These are phyloP conservation scores for Salticus scenicus DNA, from an alignment of 2,888 invertebrate species.

Conservation along the genomic window DNA sequence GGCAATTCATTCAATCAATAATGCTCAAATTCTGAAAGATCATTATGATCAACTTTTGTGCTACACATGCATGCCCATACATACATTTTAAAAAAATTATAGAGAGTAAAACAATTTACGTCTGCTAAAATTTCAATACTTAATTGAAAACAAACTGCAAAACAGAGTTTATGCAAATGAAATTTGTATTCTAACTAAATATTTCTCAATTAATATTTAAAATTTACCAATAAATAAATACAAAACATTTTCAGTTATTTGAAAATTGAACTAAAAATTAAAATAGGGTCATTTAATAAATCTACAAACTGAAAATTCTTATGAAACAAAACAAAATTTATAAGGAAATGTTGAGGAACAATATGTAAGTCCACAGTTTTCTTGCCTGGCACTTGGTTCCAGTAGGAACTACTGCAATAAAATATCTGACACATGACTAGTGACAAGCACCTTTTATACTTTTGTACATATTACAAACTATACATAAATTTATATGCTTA, in stretches of 20 bases:
- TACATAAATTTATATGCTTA: slow-evolving; percentile 8
- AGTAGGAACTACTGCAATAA: slow-evolving; percentile 66
- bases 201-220: neutral
- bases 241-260: too few species aligned
- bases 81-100: neutral
- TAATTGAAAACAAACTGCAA: too few species aligned
- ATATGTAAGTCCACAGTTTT: slow-evolving; percentile 21
- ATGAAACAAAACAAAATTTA: neutral
- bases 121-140: too few species aligned
- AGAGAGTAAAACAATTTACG: too few species aligned
- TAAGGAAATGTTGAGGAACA: slow-evolving; percentile 40
- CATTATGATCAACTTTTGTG: neutral
- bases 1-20: neutral
- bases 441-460: slow-evolving; percentile 53
- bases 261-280: too few species aligned
- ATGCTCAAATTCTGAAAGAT: neutral
- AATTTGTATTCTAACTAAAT: too few species aligned
- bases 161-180: too few species aligned
- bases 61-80: neutral
- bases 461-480: slow-evolving; percentile 44
- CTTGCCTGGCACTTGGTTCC: slow-evolving; percentile 64
- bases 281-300: neutral
- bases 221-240: neutral
- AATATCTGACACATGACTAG: slow-evolving; percentile 57
- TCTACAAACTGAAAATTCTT: neutral